Conservation (phyloP, 2,888 invertebrate species). For the Eristalinus sepulchralis region DNA sequence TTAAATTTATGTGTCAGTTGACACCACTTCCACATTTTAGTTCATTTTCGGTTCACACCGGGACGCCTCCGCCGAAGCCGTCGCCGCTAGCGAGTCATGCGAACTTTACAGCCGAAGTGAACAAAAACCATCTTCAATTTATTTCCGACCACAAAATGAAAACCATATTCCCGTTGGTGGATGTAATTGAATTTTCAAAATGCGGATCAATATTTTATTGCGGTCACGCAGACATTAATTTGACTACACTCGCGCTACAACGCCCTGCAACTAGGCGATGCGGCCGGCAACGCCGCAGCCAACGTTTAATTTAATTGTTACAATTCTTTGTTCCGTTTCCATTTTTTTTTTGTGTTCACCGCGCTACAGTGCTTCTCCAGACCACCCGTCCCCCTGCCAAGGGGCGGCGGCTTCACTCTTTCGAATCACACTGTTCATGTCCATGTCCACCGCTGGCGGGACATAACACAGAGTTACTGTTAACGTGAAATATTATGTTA, state of each 20-base stretch:
- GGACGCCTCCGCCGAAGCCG: neutral
- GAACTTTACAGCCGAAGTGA: constrained; percentile 3
- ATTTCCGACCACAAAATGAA: constrained; percentile 22
- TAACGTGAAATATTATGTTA: constrained; percentile 41
- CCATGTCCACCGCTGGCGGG: neutral
- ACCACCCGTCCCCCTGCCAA: neutral
- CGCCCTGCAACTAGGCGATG: constrained; percentile 10
- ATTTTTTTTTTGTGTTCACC: neutral
- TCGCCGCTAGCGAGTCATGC: neutral
- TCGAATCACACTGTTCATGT: neutral
- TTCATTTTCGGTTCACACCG: neutral
- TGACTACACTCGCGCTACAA: neutral
- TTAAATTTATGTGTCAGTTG: neutral
- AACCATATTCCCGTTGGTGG: constrained; percentile 6
- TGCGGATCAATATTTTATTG: constrained; percentile 55
- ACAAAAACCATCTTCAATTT: constrained; percentile 15
- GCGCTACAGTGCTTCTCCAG: neutral
- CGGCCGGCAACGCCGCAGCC: neutral
- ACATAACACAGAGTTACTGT: constrained; percentile 23
- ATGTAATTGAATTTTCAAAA: constrained; percentile 53
- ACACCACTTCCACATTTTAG: neutral
- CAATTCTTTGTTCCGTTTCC: neutral
- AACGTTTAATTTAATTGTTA: constrained; percentile 40
- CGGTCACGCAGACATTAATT: constrained; percentile 44
- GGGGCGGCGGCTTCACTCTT: neutral